These are phyloP conservation scores for Archocentrus centrarchus DNA, from an alignment of 2,113 vertebrate genomes.

Conservation along the genomic window DNA sequence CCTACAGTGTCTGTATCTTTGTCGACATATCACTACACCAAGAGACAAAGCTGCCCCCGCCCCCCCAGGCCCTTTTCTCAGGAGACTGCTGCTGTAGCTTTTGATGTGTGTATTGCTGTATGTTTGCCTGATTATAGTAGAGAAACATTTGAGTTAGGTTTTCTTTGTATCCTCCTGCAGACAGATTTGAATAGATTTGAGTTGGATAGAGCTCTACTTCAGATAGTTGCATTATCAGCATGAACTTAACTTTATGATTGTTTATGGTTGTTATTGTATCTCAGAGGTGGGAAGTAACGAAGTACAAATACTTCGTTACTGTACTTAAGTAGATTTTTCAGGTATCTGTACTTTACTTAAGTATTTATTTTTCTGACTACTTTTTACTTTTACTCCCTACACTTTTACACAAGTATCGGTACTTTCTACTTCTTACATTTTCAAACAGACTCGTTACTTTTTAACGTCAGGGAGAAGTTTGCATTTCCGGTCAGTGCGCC, in stretches of 20 bases:
- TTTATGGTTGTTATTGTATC: not conserved
- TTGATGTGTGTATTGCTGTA: constrained; percentile 33
- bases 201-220: not conserved
- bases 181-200: not conserved
- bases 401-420: too few relatives aligned
- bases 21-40: constrained; percentile 27
- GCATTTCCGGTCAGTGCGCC: too few relatives aligned
- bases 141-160: not conserved
- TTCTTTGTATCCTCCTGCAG: not conserved
- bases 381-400: too few relatives aligned
- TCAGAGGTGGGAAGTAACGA: too few relatives aligned
- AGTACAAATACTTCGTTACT: too few relatives aligned
- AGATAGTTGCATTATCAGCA: not conserved
- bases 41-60: constrained; percentile 15
- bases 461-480: too few relatives aligned
- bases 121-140: constrained; percentile 16
- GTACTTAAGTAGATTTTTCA: too few relatives aligned
- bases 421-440: too few relatives aligned
- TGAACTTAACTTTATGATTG: not conserved
- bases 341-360: too few relatives aligned
- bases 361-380: too few relatives aligned
- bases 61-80: not conserved
- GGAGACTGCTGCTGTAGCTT: constrained; percentile 23
- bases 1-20: constrained; percentile 27
- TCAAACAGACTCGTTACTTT: too few relatives aligned